Percentiles rank a stretch among this genome's conserved stretches.
Evolutionary conservation across 2,113 vertebrate genomes (phyloP).

Genomic region (Rhea americana): DNA sequence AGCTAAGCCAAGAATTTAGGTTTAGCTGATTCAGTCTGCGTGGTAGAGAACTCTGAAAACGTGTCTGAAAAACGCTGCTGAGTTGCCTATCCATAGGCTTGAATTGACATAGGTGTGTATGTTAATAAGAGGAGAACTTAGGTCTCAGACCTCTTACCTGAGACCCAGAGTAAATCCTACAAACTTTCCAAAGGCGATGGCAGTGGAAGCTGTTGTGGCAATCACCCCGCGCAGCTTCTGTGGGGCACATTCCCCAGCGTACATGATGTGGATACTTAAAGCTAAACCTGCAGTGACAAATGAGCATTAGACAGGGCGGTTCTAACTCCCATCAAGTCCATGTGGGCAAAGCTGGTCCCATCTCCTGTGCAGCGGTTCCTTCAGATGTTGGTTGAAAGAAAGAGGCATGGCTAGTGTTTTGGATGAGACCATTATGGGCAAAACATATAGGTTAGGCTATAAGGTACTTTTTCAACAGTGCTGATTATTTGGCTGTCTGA

Average conservation of each 20-base stretch:
- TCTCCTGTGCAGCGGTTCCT: not conserved
- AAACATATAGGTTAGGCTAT: not conserved
- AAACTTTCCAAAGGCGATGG: conserved; percentile 78
- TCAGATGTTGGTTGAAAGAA: not conserved
- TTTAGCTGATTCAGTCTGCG: not conserved
- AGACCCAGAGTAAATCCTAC: conserved; percentile 81
- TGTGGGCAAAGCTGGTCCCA: not conserved
- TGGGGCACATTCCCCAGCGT: conserved; percentile 79
- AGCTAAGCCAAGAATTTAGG: not conserved
- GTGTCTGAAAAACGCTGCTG: not conserved
- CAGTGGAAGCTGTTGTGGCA: conserved; percentile 72
- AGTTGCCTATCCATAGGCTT: not conserved
- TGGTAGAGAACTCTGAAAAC: not conserved
- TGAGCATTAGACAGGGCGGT: not conserved
- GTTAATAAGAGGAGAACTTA: not conserved
- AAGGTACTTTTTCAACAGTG: rapidly evolving
- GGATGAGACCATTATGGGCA: not conserved
- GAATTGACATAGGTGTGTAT: not conserved
- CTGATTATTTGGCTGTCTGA: not conserved
- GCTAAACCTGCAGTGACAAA: conserved; percentile 67
- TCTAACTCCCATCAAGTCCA: rapidly evolving
- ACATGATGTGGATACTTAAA: conserved; percentile 74
- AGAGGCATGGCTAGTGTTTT: not conserved
- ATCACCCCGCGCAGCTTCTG: conserved; percentile 73
- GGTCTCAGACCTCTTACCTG: conserved; percentile 71